These are phyloP conservation scores for Electrophaes corylata DNA, from an alignment of 2,888 invertebrate genomes.

Conservation along the genomic window DNA sequence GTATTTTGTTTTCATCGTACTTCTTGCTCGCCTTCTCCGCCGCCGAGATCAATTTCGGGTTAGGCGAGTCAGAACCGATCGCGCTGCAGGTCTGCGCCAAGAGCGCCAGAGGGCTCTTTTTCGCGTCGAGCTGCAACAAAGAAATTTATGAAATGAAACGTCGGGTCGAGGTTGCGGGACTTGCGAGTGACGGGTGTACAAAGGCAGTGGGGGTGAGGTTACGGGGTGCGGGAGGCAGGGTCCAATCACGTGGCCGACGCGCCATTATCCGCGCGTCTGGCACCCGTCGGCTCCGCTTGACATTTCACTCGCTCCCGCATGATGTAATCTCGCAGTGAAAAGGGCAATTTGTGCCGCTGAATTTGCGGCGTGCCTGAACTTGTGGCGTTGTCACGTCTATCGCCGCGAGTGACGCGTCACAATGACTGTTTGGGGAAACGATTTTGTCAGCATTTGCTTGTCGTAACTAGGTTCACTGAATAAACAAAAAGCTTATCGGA, in stretches of 20 bases:
- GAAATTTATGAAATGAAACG: constrained; percentile 82
- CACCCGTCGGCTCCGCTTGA: constrained; percentile 84
- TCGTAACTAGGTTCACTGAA: constrained; percentile 42
- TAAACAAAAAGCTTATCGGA: constrained; percentile 45
- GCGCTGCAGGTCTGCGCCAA: constrained; percentile 99
- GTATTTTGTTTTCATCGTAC: constrained; percentile 85
- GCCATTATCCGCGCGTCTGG: constrained; percentile 84
- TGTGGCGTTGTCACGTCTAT: constrained; percentile 80
- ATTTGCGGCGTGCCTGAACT: constrained; percentile 82
- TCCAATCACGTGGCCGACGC: constrained; percentile 84
- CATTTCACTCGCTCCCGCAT: constrained; percentile 85
- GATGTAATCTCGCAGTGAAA: constrained; percentile 85
- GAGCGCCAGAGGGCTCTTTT: constrained; percentile 97
- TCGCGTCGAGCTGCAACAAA: constrained; percentile 96
- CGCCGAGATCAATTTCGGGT: constrained; percentile 89
- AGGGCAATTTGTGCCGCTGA: constrained; percentile 84
- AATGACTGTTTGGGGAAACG: constrained; percentile 47
- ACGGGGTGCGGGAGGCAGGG: constrained; percentile 62
- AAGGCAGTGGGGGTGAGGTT: constrained; percentile 67
- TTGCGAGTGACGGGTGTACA: constrained; percentile 80
- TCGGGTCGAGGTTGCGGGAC: constrained; percentile 78
- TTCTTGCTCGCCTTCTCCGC: constrained; percentile 89
- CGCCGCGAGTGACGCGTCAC: constrained; percentile 53
- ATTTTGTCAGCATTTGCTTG: constrained; percentile 43
- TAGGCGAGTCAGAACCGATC: constrained; percentile 95